A percentile compares a stretch with the other conserved stretches of the same genome.
Evolutionary conservation across 2,113 vertebrate species (phyloP).

Genomic region (Apaloderma vittatum): DNA sequence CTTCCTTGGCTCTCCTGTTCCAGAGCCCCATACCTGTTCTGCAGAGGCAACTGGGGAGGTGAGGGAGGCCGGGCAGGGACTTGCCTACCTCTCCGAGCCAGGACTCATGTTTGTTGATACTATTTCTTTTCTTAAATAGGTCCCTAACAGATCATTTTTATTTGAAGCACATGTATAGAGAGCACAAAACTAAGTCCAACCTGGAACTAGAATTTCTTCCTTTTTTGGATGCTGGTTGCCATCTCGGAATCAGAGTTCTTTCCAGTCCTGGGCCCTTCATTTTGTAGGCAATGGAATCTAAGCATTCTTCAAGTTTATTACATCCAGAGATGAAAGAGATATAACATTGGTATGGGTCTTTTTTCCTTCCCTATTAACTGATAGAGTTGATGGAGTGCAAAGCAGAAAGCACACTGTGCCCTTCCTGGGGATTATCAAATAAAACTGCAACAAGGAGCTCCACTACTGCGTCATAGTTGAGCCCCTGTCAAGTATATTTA

Average conservation of each 20-base stretch:
- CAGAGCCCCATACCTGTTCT: too few relatives aligned
- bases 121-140: neutral
- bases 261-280: neutral
- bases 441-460: neutral
- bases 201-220: neutral
- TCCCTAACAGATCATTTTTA: neutral
- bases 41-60: too few relatives aligned
- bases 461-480: neutral
- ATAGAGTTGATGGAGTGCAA: neutral
- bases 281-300: neutral
- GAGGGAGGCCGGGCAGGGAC: too few relatives aligned
- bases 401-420: neutral
- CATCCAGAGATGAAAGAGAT: neutral
- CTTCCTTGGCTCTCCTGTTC: too few relatives aligned
- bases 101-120: too few relatives aligned
- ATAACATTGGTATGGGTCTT: neutral
- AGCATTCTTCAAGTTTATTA: neutral
- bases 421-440: neutral
- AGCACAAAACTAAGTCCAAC: neutral
- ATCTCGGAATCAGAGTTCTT: neutral
- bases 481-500: neutral
- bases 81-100: too few relatives aligned
- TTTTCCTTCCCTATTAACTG: neutral
- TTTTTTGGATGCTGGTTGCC: neutral
- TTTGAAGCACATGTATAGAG: neutral